Conservation (phyloP, 2,113 vertebrate species). For the Tichodroma muraria region DNA sequence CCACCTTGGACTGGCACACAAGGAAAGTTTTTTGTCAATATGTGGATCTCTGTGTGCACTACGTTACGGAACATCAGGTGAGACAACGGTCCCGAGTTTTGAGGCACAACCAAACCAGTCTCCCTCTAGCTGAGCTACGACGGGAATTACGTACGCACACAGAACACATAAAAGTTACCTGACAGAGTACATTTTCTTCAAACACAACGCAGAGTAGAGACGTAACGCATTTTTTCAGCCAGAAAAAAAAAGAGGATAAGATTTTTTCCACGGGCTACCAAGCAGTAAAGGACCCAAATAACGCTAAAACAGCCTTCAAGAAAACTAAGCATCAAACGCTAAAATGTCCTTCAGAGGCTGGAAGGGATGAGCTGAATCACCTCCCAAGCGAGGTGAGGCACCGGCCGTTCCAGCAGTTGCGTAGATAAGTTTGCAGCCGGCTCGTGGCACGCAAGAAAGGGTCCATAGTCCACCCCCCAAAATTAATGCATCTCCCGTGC, state of each 20-base stretch:
- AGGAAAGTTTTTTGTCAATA: background rate
- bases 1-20: background rate
- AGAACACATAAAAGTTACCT: constrained; percentile 4
- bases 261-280: background rate
- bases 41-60: accelerated
- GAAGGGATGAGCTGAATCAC: constrained; percentile 6
- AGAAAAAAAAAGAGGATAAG: background rate
- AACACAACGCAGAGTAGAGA: background rate
- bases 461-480: background rate
- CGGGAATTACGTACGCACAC: background rate
- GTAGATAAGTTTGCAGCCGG: background rate
- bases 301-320: background rate
- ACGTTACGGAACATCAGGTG: background rate
- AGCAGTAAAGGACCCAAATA: background rate
- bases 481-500: background rate
- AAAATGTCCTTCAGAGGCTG: background rate
- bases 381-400: background rate
- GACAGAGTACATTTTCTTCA: background rate
- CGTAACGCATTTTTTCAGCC: background rate
- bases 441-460: background rate
- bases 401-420: background rate
- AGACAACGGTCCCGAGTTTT: background rate
- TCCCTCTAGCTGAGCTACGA: background rate
- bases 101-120: background rate
- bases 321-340: background rate